These are phyloP conservation scores for Drosophila neonasuta DNA, from an alignment of 2,888 invertebrate genomes.

Conservation along the genomic window DNA sequence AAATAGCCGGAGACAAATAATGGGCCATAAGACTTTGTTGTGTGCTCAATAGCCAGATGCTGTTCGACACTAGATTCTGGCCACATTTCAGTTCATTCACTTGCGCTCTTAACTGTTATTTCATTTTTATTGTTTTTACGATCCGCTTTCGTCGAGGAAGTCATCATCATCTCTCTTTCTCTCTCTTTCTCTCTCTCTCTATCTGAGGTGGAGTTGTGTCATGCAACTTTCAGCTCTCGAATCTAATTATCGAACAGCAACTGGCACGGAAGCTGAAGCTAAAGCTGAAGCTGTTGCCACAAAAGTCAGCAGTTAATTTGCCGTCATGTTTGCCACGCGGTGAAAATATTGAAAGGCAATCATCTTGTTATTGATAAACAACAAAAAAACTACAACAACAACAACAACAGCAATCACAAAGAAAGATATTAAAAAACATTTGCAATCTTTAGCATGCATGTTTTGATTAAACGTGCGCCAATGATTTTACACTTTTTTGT, in stretches of 20 bases:
- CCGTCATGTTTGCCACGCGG: slow-evolving; percentile 43
- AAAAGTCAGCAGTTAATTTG: slow-evolving; percentile 47
- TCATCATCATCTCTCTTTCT: slow-evolving; percentile 35
- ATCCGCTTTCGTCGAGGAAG: slow-evolving; percentile 44
- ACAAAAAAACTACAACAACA: slow-evolving; percentile 2
- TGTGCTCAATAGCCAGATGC: neutral
- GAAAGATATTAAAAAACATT: slow-evolving; percentile 15
- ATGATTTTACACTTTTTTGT: slow-evolving; percentile 41
- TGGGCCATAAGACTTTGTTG: slow-evolving; percentile 9
- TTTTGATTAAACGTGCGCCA: slow-evolving; percentile 31
- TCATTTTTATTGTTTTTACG: slow-evolving; percentile 17
- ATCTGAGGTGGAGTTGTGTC: slow-evolving; percentile 29
- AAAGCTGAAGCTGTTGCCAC: slow-evolving; percentile 42
- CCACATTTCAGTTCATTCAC: slow-evolving; percentile 39
- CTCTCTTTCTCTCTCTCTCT: slow-evolving; percentile 16
- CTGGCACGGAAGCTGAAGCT: slow-evolving; percentile 35
- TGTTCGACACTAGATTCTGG: neutral
- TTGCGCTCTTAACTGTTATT: slow-evolving; percentile 31
- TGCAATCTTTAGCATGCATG: slow-evolving; percentile 22
- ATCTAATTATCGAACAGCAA: slow-evolving; percentile 33
- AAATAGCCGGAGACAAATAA: slow-evolving; percentile 12
- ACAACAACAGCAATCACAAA: neutral
- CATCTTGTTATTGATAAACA: slow-evolving; percentile 65
- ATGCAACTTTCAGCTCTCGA: slow-evolving; percentile 63
- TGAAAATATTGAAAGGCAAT: slow-evolving; percentile 64